A percentile compares a stretch with the other conserved stretches of the same genome.
These are phyloP conservation scores for Cerastoderma edule DNA, from an alignment of 2,888 invertebrate genomes.

Conservation along the genomic window DNA sequence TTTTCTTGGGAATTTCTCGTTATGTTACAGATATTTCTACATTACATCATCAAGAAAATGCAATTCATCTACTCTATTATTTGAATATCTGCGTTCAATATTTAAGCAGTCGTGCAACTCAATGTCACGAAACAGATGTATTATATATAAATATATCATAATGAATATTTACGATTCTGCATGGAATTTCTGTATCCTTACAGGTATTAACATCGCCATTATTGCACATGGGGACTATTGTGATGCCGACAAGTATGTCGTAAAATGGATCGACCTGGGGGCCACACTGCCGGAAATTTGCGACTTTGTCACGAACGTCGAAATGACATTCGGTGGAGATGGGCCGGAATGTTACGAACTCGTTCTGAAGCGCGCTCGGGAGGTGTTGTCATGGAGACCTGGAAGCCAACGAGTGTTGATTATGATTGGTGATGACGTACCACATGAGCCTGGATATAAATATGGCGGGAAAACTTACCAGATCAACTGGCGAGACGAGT, in stretches of 20 bases:
- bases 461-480: slow-evolving; percentile 63
- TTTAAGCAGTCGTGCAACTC: no score
- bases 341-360: slow-evolving; percentile 79
- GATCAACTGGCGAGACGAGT: slow-evolving; percentile 74
- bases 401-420: slow-evolving; percentile 75
- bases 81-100: no score
- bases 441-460: slow-evolving; percentile 66
- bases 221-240: slow-evolving; percentile 80
- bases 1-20: no score
- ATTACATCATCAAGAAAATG: no score
- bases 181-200: no score
- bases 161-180: no score
- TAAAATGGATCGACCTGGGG: slow-evolving; percentile 76
- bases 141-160: no score
- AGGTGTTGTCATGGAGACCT: slow-evolving; percentile 73
- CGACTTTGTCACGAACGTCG: slow-evolving; percentile 71
- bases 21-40: no score
- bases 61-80: no score
- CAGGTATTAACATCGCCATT: slow-evolving; percentile 72
- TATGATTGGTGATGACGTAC: slow-evolving; percentile 77
- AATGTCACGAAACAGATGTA: no score
- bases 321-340: slow-evolving; percentile 74
- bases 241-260: slow-evolving; percentile 71
- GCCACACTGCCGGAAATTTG: slow-evolving; percentile 68
- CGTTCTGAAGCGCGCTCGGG: slow-evolving; percentile 71